Conservation (phyloP, 2,797 vertebrate genomes). For the Pipistrellus nathusii region DNA sequence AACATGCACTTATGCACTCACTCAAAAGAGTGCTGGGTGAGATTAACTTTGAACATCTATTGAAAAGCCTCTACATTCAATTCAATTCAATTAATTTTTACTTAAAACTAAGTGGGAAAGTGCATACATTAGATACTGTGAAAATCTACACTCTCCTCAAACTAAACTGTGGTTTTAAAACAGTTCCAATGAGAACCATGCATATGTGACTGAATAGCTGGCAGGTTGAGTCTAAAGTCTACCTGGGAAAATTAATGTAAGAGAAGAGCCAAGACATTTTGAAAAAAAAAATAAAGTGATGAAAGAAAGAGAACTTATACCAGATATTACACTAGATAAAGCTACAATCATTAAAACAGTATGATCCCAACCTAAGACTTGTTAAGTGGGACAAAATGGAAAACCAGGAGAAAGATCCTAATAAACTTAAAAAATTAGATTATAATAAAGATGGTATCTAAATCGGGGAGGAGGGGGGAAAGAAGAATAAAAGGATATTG, state of each 20-base stretch:
- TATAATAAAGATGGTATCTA: neutral
- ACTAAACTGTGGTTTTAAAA: neutral
- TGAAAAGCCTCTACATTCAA: neutral
- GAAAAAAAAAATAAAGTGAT: neutral
- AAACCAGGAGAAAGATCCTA: neutral
- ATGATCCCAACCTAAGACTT: neutral
- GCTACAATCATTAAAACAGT: neutral
- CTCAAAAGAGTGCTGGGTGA: neutral
- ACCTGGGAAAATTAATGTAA: neutral
- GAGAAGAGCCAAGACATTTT: neutral
- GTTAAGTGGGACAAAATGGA: neutral
- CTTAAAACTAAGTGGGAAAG: neutral
- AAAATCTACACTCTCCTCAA: neutral
- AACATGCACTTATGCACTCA: neutral
- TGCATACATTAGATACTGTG: neutral
- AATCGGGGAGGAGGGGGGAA: neutral
- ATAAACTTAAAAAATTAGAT: neutral
- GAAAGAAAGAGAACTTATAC: neutral
- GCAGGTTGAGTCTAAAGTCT: neutral
- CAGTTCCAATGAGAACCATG: neutral
- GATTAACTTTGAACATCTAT: neutral
- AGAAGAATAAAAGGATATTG: neutral
- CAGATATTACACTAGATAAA: neutral
- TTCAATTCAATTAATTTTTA: neutral
- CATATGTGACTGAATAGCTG: neutral